Conservation (phyloP, 2,113 vertebrate species). For the Theropithecus gelada region DNA sequence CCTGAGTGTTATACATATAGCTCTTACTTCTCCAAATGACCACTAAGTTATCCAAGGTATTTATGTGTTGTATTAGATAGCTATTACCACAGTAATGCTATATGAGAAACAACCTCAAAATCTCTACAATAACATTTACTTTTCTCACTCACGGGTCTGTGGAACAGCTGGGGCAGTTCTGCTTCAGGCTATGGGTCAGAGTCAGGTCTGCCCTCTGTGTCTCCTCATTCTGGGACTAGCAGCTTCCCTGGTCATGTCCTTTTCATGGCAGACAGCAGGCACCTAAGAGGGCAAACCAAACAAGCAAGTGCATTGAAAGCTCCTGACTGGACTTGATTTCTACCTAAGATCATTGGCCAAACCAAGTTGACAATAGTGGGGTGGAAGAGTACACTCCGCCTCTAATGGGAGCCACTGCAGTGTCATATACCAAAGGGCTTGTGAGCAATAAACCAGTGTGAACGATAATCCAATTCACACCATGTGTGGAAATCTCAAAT, state of each 20-base stretch:
- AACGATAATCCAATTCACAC: background rate
- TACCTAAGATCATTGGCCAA: background rate
- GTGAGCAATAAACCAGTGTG: background rate
- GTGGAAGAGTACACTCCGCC: no score
- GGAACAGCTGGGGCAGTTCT: background rate
- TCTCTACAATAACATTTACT: background rate
- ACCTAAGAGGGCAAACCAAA: background rate
- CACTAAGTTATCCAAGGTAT: background rate
- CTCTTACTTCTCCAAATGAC: background rate
- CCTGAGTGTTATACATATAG: background rate
- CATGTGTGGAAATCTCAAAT: background rate
- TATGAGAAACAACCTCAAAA: background rate
- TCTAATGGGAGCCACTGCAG: background rate
- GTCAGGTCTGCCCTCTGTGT: background rate
- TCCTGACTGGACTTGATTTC: background rate
- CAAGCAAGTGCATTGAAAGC: background rate
- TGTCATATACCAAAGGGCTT: background rate
- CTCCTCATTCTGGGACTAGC: background rate
- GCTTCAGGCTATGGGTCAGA: background rate
- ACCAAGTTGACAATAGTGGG: background rate
- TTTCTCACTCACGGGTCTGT: background rate
- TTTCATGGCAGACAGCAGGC: background rate
- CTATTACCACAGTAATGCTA: background rate
- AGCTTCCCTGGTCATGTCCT: background rate
- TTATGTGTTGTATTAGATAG: background rate